Conservation (phyloP, 2,888 invertebrate species). For the Nomada fucata region DNA sequence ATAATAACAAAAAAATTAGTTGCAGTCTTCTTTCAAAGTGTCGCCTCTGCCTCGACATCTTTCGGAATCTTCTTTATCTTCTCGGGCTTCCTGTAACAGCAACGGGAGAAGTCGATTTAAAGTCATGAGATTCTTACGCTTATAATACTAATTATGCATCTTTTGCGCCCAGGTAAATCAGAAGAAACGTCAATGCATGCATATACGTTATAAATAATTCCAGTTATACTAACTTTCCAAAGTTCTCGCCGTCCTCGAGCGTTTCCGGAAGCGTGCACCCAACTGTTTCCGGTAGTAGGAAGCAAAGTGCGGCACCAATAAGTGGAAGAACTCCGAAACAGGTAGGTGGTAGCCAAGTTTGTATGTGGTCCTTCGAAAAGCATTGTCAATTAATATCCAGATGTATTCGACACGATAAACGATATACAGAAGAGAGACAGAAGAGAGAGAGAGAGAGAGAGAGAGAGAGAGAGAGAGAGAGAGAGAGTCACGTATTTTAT, state of each 20-base stretch:
- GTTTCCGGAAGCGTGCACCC: constrained; percentile 92
- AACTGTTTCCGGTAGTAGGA: constrained; percentile 91
- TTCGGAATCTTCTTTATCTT: constrained; percentile 54
- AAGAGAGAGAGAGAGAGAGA: neutral
- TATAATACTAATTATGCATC: too few species aligned
- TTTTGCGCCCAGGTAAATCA: too few species aligned
- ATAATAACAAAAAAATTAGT: constrained; percentile 2
- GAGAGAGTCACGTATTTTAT: neutral
- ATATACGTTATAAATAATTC: neutral
- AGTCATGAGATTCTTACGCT: neutral
- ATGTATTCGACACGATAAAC: too few species aligned
- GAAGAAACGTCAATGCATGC: too few species aligned
- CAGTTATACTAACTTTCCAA: constrained; percentile 83
- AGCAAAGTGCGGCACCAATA: constrained; percentile 88
- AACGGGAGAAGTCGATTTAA: neutral
- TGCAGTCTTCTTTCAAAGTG: constrained; percentile 68
- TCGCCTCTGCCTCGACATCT: constrained; percentile 73
- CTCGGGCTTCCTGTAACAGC: constrained; percentile 58
- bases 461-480: too few species aligned
- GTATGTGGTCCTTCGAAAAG: constrained; percentile 82
- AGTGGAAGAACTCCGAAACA: constrained; percentile 90
- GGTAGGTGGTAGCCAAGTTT: constrained; percentile 88
- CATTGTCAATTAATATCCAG: neutral
- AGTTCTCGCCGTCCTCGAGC: constrained; percentile 91
- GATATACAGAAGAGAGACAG: neutral